Evolutionary conservation across 1,140 invertebrate species (phyloP).

Genomic region (Steinernema feltiae): DNA sequence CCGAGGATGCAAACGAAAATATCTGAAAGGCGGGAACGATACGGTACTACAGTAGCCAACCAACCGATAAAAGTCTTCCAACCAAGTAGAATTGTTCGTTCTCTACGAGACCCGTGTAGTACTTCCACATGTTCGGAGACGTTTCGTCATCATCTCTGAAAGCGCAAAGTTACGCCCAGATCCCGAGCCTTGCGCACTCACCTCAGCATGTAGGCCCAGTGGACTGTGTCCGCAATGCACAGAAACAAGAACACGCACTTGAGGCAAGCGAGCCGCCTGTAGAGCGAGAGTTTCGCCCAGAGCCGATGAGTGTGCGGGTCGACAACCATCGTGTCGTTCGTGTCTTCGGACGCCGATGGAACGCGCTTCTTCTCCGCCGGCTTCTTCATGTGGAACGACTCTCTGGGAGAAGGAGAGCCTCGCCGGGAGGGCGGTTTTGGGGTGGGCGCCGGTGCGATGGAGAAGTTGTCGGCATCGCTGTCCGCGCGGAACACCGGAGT

Average conservation of each 20-base stretch:
- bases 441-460: not conserved
- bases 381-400: not conserved
- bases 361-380: not conserved
- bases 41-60: slow-evolving; percentile 11
- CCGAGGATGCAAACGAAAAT: slow-evolving; percentile 38
- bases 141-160: slow-evolving; percentile 28
- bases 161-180: no score
- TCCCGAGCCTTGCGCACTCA: not conserved
- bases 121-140: slow-evolving; percentile 36
- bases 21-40: slow-evolving; percentile 27
- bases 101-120: slow-evolving; percentile 29
- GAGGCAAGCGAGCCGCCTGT: not conserved
- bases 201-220: slow-evolving; percentile 38
- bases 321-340: slow-evolving; percentile 3
- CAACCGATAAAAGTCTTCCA: slow-evolving; percentile 26
- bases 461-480: not conserved
- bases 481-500: not conserved
- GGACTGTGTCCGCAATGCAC: slow-evolving; percentile 37
- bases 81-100: slow-evolving; percentile 33
- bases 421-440: not conserved
- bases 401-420: not conserved
- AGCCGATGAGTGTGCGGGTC: slow-evolving; percentile 2
- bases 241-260: slow-evolving; percentile 19
- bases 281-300: slow-evolving; percentile 11
- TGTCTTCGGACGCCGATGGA: not conserved